A percentile compares a stretch with the other conserved stretches of the same genome.
These are phyloP conservation scores for Vidua macroura DNA, from an alignment of 2,113 vertebrate genomes.

Conservation along the genomic window DNA sequence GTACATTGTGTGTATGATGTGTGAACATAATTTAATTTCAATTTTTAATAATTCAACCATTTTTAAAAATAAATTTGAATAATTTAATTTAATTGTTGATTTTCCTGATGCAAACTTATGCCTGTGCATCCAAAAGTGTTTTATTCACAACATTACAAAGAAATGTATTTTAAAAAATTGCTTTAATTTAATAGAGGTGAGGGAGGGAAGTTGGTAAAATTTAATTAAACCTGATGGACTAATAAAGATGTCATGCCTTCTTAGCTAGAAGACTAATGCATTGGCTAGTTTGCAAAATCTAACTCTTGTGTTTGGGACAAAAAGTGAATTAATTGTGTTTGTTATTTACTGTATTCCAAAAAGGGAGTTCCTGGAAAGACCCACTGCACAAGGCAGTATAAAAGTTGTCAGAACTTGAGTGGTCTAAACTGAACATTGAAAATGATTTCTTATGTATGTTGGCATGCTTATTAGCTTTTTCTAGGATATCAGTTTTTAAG, in stretches of 20 bases:
- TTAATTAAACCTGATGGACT: not conserved
- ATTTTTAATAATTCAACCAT: not conserved
- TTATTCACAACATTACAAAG: not conserved
- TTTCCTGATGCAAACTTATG: not conserved
- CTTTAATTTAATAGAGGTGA: not conserved
- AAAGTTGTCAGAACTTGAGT: not conserved
- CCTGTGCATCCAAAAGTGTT: not conserved
- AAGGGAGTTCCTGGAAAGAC: not conserved
- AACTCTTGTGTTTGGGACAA: not conserved
- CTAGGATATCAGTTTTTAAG: constrained; percentile 5
- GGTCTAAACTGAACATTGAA: not conserved
- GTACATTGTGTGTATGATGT: not conserved
- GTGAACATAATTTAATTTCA: not conserved
- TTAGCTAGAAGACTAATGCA: not conserved
- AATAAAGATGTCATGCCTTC: not conserved
- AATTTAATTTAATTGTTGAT: not conserved
- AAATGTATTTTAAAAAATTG: not conserved
- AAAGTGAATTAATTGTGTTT: not conserved
- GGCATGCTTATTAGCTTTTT: constrained; percentile 5
- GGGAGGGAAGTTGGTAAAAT: not conserved
- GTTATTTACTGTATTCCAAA: not conserved
- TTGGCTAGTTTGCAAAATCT: not conserved
- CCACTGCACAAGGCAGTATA: not conserved
- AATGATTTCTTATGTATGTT: not conserved
- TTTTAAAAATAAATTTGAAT: not conserved